Base-by-base conservation (phyloP, 2,888 invertebrate genomes). In the Unio pictorum region DNA sequence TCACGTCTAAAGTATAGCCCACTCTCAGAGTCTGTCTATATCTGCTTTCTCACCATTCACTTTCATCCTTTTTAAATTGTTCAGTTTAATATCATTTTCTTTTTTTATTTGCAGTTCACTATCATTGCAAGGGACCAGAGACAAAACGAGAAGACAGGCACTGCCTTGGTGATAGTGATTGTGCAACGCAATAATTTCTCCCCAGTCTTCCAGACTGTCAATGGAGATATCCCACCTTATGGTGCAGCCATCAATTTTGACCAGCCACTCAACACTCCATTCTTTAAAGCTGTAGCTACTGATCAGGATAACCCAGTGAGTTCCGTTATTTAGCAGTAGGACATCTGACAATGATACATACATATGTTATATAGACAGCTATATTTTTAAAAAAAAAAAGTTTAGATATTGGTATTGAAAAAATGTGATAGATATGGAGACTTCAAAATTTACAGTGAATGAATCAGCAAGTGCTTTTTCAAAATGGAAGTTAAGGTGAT, bases 41-140 rank as follows among this genome's bases (percentile, higher is more conserved):
- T 15, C 45, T 45, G 45, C 45, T 45, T 15, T 15, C 45, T 15
- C 15, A 45, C 45, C 15, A 11, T 11, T 45, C 45, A 45, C 45
- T 15, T 45, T 45, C 15, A 11, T 45, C 45, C 45, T 45, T 45
- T 45, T 15, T 45, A 45, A 15, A 45, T 45, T 45, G 15, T 45
- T 45, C 15, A 1, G 80, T 77, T 56, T 34, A 55, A 20, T 79
- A 80, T n/a, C 62, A 45, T 3, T 28, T 67, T 26, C 20, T 26
- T 34, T 59, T 59, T 61, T 57, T 55, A 61, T 57, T 73, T 68
- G 55, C 78, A 88, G 88, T 84, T 87, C 63, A 66, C 71, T 69
- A 85, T 87, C 23, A 63, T 55, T 26, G 86, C 84, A 3, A 67
- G 69, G 59, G 88, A 88, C 68, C 76, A 81, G 58, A 80, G 77